Base-by-base conservation (phyloP, 1,140 invertebrate species). In the Heliothis subflexa region DNA sequence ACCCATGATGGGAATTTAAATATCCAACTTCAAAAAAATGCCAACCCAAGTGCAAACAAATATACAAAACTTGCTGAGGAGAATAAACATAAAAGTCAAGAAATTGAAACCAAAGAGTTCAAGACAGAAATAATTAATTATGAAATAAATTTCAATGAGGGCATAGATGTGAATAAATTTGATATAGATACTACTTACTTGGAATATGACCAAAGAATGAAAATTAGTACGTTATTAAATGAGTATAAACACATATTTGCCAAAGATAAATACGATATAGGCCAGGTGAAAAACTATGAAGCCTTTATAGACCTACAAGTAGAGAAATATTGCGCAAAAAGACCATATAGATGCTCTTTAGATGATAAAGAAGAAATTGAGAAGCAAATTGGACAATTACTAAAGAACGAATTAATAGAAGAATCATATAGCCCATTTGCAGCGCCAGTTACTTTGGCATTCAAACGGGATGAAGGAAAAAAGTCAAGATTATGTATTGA, bases 1-100 rank as follows among this genome's bases (percentile, higher is more conserved):
- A 71, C 49, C 49, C 68, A 71, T 18, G 18, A 71, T 28, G 49
- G 25, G 21, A 13, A 71, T 14, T 71, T 71, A 49, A 33, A 49
- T 4, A 68, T 68, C 4, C n/a, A 68, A 68, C 33, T 33, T 1
- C 50, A 54, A 54, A n/a, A n/a, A n/a, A 54, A 33, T 33, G 3
- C 3, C 33, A 33, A 4, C 3, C 33, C 33, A 33, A 33, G 33
- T 33, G 33, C 7, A 33, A 4, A 33, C 3, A 7, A 33, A 33
- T 33, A 33, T 33, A 33, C 33, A 4, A 33, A n/a, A n/a, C n/a
- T n/a, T n/a, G n/a, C 33, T 33, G 33, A 54, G 4, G 14, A 52
- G 14, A 52, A n/a, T 14, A 52, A 13, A 52, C 13, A n/a, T 52
- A 52, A 52, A 13, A 52, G 11, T n/a, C 13, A 52, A 1, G 14